Evolutionary conservation across 2,888 invertebrate species (phyloP).

Genomic region (Matsumyia berberina): DNA sequence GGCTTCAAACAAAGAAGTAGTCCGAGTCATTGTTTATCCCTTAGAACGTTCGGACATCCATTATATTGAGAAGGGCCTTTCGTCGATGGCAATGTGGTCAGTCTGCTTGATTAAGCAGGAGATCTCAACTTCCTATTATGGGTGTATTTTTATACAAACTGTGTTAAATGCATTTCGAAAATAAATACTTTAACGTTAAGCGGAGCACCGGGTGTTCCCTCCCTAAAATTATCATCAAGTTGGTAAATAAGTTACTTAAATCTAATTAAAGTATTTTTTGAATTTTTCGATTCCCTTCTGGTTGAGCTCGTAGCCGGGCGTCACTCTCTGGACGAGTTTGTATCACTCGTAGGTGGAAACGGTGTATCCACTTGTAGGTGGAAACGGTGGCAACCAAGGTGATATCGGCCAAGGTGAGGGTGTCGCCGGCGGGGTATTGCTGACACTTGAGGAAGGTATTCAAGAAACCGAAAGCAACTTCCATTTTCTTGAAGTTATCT

Average conservation of each 20-base stretch:
- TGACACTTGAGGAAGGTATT: constrained; percentile 90
- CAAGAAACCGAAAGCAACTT: constrained; percentile 88
- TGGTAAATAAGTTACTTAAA: constrained; percentile 17
- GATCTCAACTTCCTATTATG: too few species aligned
- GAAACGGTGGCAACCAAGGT: constrained; percentile 88
- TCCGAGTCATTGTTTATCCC: too few species aligned
- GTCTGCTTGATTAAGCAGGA: too few species aligned
- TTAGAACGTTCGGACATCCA: too few species aligned
- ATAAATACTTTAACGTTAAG: constrained; percentile 47
- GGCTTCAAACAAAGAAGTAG: too few species aligned
- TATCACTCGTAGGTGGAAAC: constrained; percentile 89
- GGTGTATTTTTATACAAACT: constrained; percentile 45
- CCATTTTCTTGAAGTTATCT: constrained; percentile 88
- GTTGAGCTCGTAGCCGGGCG: constrained; percentile 87
- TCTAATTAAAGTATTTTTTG: constrained; percentile 83
- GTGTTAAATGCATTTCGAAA: constrained; percentile 63
- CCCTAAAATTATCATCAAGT: background rate
- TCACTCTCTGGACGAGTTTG: constrained; percentile 85
- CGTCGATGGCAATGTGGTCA: too few species aligned
- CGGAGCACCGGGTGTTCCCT: constrained; percentile 2
- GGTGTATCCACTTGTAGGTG: constrained; percentile 89
- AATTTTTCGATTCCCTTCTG: constrained; percentile 86
- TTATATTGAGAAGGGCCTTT: too few species aligned
- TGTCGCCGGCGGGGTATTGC: constrained; percentile 89
- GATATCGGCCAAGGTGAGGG: constrained; percentile 91